These are phyloP conservation scores for Apostichopus japonicus DNA, from an alignment of 35 echinoderm and acorn worm species.

Conservation along the genomic window DNA sequence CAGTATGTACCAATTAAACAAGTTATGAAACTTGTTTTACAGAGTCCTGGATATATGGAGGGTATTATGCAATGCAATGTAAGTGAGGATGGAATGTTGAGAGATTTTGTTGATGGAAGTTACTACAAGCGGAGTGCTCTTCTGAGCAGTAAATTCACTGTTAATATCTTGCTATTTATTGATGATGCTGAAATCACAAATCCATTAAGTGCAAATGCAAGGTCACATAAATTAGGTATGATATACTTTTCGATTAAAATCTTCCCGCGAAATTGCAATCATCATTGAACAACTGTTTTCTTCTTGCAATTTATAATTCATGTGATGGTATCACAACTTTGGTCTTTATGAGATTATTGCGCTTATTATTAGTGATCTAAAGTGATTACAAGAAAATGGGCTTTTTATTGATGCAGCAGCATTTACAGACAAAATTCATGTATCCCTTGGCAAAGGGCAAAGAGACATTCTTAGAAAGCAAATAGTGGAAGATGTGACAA, in stretches of 20 bases:
- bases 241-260: conserved; percentile 58
- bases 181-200: conserved; percentile 66
- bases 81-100: conserved; percentile 32
- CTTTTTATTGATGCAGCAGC: too few species aligned
- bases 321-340: conserved; percentile 43
- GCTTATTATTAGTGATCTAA: conserved; percentile 1
- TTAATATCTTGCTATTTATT: neutral
- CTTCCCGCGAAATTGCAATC: conserved; percentile 51
- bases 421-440: too few species aligned
- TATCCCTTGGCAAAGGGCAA: too few species aligned
- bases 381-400: neutral
- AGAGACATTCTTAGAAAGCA: too few species aligned
- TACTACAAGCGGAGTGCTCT: neutral
- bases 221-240: conserved; percentile 55
- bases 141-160: neutral
- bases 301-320: conserved; percentile 53
- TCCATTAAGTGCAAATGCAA: conserved; percentile 60
- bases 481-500: too few species aligned
- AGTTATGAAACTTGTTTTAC: conserved; percentile 16
- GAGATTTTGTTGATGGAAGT: conserved; percentile 37
- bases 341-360: neutral
- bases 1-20: conserved; percentile 17
- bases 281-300: conserved; percentile 28
- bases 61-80: neutral
- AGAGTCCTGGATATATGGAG: neutral